These are phyloP conservation scores for Peromyscus melanophrys DNA, from an alignment of 2,797 vertebrate genomes.

Conservation along the genomic window DNA sequence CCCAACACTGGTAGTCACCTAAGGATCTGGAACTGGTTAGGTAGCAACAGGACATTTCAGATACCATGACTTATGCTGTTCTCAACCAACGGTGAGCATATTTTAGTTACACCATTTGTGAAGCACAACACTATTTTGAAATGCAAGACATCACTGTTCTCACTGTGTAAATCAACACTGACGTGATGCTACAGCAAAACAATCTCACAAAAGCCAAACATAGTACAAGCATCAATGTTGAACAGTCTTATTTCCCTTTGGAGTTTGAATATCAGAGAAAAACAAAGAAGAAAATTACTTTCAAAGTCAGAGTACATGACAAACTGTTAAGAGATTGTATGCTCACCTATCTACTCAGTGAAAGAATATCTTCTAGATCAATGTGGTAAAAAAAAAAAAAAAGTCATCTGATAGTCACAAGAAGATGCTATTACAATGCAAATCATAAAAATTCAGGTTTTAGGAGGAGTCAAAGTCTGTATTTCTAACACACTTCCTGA, in stretches of 20 bases:
- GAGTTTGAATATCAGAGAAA: neutral
- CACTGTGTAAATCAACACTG: neutral
- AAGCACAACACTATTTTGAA: neutral
- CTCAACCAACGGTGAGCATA: neutral
- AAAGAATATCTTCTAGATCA: neutral
- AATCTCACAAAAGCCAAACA: neutral
- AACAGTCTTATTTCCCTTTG: neutral
- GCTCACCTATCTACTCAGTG: neutral
- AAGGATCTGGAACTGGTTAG: neutral
- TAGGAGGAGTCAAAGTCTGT: neutral
- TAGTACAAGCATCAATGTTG: neutral
- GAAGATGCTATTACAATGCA: neutral
- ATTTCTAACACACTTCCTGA: neutral
- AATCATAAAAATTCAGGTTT: neutral
- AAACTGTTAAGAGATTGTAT: neutral
- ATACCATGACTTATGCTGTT: neutral
- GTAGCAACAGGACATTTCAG: neutral
- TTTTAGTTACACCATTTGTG: neutral
- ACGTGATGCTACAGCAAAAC: neutral
- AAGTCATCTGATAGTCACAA: neutral
- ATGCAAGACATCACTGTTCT: neutral
- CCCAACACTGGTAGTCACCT: neutral
- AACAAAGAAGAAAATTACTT: neutral
- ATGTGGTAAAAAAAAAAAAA: neutral
- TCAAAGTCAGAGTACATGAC: neutral